Evolutionary conservation across 2,888 invertebrate species (phyloP).

Genomic region (Pomacea canaliculata): DNA sequence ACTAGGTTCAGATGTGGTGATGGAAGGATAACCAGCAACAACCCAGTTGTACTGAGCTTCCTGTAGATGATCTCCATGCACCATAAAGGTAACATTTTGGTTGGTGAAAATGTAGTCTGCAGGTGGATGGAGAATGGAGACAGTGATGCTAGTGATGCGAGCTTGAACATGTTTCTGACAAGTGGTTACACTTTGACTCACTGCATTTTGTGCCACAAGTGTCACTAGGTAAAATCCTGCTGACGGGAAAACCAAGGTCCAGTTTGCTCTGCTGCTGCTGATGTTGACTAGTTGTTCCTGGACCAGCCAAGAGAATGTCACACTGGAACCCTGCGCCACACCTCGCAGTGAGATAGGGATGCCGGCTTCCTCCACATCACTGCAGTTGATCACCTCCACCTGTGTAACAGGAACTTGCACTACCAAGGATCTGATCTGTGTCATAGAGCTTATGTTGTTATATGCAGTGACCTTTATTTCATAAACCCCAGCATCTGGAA

Average conservation of each 20-base stretch:
- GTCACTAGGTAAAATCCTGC: conserved; percentile 39
- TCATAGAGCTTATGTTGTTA: conserved; percentile 30
- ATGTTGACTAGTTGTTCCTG: conserved; percentile 15
- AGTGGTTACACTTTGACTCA: conserved; percentile 31
- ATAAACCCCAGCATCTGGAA: conserved; percentile 26
- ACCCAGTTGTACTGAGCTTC: conserved; percentile 29
- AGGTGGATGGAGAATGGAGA: conserved; percentile 20
- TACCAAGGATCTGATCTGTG: neutral
- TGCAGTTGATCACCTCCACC: conserved; percentile 26
- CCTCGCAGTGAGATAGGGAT: conserved; percentile 3
- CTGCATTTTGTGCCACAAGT: conserved; percentile 45
- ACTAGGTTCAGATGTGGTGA: neutral
- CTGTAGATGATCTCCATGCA: conserved; percentile 19
- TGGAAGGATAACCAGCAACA: conserved; percentile 1
- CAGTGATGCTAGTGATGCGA: conserved; percentile 18
- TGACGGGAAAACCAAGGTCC: conserved; percentile 17
- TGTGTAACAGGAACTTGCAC: conserved; percentile 27
- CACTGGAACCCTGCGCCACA: conserved; percentile 25
- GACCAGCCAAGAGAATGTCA: conserved; percentile 29
- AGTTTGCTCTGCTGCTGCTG: conserved; percentile 17
- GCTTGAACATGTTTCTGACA: conserved; percentile 25
- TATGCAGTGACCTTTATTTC: conserved; percentile 16
- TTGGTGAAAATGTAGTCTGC: conserved; percentile 33
- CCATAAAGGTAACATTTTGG: conserved; percentile 28
- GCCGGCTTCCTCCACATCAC: neutral